Evolutionary conservation across 1,140 invertebrate species (phyloP).

Genomic region (Spodoptera frugiperda): DNA sequence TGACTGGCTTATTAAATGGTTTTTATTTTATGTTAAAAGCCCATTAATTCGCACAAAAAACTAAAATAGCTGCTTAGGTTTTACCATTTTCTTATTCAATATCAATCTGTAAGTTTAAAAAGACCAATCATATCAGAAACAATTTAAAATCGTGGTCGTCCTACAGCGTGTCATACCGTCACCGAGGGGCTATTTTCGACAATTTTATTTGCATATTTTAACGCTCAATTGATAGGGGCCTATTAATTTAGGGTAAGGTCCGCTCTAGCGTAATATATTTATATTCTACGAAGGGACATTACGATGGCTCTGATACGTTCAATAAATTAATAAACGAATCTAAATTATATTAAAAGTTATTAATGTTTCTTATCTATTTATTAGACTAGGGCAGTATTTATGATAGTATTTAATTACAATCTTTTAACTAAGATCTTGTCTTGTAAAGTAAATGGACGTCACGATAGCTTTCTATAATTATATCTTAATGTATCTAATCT

Average conservation of each 20-base stretch:
- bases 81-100: no score
- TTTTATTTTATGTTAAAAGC: no score
- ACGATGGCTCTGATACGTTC: slow-evolving; percentile 33
- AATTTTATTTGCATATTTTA: slow-evolving; percentile 82
- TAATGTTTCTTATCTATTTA: neutral
- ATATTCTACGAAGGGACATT: slow-evolving; percentile 41
- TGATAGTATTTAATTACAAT: slow-evolving; percentile 10
- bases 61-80: no score
- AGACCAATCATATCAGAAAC: neutral
- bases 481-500: slow-evolving; percentile 8
- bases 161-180: slow-evolving; percentile 55
- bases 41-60: no score
- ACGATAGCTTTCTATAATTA: slow-evolving; percentile 15
- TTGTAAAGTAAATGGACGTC: slow-evolving; percentile 16
- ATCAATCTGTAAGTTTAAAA: no score
- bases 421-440: neutral
- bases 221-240: slow-evolving; percentile 80
- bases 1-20: no score
- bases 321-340: slow-evolving; percentile 8
- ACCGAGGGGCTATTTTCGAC: slow-evolving; percentile 68
- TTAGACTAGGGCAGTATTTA: slow-evolving; percentile 4
- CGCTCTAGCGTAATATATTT: slow-evolving; percentile 49
- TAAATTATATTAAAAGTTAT: slow-evolving; percentile 6
- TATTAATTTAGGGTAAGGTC: slow-evolving; percentile 65
- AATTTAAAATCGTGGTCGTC: slow-evolving; percentile 52